phyloP scores from a whole-genome alignment of 2,797 vertebrate species.

The Xenops minutus region DNA sequence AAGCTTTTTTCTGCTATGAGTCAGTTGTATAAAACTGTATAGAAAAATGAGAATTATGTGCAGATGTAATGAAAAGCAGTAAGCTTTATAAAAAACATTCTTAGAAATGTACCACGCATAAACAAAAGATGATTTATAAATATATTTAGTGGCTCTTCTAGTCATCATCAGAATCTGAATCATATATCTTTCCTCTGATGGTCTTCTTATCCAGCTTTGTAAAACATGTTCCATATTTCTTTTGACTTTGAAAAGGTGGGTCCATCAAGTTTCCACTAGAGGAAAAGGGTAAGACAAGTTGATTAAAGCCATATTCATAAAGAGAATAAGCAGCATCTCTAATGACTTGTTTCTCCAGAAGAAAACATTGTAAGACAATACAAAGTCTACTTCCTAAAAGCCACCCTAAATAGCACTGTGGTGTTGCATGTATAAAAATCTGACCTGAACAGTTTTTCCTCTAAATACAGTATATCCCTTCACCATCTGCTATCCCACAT shows the following conservation, averaged over 20 bases:
- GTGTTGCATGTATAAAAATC: not conserved
- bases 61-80: conserved; percentile 64
- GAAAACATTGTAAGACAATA: not conserved
- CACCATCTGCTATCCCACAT: not conserved
- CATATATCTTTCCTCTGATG: conserved; percentile 89
- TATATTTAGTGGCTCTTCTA: conserved; percentile 66
- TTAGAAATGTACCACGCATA: conserved; percentile 71
- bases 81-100: conserved; percentile 72
- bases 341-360: not conserved
- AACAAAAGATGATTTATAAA: conserved; percentile 72
- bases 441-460: not conserved
- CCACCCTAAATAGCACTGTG: not conserved
- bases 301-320: not conserved
- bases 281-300: not conserved
- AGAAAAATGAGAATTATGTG: conserved; percentile 67
- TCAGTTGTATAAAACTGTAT: conserved; percentile 68
- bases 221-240: conserved; percentile 84
- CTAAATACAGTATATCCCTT: not conserved
- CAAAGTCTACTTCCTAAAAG: not conserved
- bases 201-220: conserved; percentile 96
- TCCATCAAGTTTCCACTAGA: conserved; percentile 92
- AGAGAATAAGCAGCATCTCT: not conserved
- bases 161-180: conserved; percentile 94
- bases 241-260: conserved; percentile 85
- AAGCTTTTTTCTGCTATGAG: conserved; percentile 51